Evolutionary conservation across 2,888 invertebrate genomes (phyloP).

Genomic region (Tiliacea aurago): DNA sequence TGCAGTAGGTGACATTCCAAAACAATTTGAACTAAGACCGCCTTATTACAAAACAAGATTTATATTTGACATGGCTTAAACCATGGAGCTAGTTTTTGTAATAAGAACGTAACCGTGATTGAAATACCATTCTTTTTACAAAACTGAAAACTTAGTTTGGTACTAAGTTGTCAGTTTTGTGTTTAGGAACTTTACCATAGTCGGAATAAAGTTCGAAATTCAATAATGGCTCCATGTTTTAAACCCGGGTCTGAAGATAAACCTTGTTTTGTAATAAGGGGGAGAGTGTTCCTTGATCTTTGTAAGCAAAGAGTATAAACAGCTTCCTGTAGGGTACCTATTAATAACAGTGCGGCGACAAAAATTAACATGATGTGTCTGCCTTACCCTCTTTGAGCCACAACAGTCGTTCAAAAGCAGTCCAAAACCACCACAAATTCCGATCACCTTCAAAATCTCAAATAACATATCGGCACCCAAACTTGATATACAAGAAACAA

Average conservation of each 20-base stretch:
- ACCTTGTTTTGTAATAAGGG: too few relatives aligned
- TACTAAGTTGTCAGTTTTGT: too few relatives aligned
- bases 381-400: not conserved
- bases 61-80: too few relatives aligned
- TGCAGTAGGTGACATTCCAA: not conserved
- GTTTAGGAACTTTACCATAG: too few relatives aligned
- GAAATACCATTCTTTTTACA: too few relatives aligned
- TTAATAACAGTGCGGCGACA: not conserved
- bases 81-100: too few relatives aligned
- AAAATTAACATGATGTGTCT: not conserved
- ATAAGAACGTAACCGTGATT: too few relatives aligned
- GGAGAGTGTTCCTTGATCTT: constrained; percentile 4
- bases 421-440: constrained; percentile 47
- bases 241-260: too few relatives aligned
- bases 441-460: constrained; percentile 70
- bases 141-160: too few relatives aligned
- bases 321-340: constrained; percentile 1
- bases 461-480: constrained; percentile 84
- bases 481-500: constrained; percentile 85
- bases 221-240: too few relatives aligned
- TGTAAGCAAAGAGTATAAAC: constrained; percentile 1
- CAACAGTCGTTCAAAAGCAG: constrained; percentile 12
- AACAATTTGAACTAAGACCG: not conserved
- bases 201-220: too few relatives aligned
- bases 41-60: too few relatives aligned